A percentile compares a stretch with the other conserved stretches of the same genome.
phyloP scores from a whole-genome alignment of 2,113 vertebrate species.

The Henicopernis longicauda region DNA sequence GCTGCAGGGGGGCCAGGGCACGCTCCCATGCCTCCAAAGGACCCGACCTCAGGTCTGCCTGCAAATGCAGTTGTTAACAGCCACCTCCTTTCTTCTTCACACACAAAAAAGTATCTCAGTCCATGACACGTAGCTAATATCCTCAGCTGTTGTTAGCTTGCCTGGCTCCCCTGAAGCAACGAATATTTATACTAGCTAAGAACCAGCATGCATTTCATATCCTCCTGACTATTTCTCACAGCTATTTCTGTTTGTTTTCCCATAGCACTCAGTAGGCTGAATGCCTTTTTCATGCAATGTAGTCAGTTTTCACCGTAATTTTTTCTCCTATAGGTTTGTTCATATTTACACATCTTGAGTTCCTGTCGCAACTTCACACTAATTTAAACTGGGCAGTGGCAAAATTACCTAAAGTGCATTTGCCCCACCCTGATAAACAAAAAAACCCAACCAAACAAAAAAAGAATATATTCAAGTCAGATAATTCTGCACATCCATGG shows the following conservation, averaged over 20 bases:
- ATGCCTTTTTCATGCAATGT: background rate
- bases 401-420: background rate
- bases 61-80: background rate
- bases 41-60: background rate
- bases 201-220: background rate
- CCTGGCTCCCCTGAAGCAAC: conserved; percentile 12
- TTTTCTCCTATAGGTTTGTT: background rate
- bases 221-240: conserved; percentile 7
- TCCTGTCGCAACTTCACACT: background rate
- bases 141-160: background rate
- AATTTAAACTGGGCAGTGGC: background rate
- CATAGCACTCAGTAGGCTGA: background rate
- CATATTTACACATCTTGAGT: background rate
- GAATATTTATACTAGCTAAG: conserved; percentile 18
- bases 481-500: background rate
- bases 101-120: background rate
- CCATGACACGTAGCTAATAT: background rate
- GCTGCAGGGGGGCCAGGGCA: background rate
- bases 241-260: background rate
- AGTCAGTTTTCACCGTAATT: background rate
- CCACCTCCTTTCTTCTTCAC: background rate
- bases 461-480: background rate
- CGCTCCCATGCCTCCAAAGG: background rate
- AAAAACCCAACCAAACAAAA: background rate
- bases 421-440: background rate